Percentiles rank a stretch among this genome's conserved stretches.
Conservation (phyloP, 2,888 invertebrate genomes). For the Tetanocera ferruginea region DNA sequence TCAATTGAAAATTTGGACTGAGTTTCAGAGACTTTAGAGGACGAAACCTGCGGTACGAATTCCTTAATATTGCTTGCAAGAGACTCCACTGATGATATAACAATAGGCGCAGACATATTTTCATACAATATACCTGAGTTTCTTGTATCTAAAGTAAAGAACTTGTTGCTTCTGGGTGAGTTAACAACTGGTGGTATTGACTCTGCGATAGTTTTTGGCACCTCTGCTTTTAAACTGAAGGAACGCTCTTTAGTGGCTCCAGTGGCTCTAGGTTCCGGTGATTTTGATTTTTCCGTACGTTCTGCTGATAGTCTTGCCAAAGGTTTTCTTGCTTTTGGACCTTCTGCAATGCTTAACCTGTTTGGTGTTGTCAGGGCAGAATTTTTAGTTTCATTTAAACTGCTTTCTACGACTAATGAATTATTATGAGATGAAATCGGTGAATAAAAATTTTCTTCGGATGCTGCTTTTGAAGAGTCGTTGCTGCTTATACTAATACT, state of each 20-base stretch:
- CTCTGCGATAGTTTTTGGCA: background rate
- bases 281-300: slow-evolving; percentile 44
- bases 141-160: too few species aligned
- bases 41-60: slow-evolving; percentile 60
- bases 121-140: too few species aligned
- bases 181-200: too few species aligned
- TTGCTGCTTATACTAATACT: slow-evolving; percentile 38
- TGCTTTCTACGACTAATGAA: slow-evolving; percentile 43
- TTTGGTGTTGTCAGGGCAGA: background rate
- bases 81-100: background rate
- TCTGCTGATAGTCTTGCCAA: slow-evolving; percentile 48
- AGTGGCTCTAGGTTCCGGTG: slow-evolving; percentile 28
- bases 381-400: background rate
- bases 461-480: slow-evolving; percentile 27
- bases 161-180: too few species aligned
- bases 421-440: slow-evolving; percentile 53
- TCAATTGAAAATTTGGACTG: slow-evolving; percentile 46
- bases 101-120: background rate
- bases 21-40: slow-evolving; percentile 59
- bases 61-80: slow-evolving; percentile 49
- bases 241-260: background rate
- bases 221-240: background rate
- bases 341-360: slow-evolving; percentile 30
- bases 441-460: slow-evolving; percentile 54
- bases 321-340: slow-evolving; percentile 57